A percentile compares a stretch with the other conserved stretches of the same genome.
Evolutionary conservation across 2,888 invertebrate genomes (phyloP).

Genomic region (Tridacna crocea): DNA sequence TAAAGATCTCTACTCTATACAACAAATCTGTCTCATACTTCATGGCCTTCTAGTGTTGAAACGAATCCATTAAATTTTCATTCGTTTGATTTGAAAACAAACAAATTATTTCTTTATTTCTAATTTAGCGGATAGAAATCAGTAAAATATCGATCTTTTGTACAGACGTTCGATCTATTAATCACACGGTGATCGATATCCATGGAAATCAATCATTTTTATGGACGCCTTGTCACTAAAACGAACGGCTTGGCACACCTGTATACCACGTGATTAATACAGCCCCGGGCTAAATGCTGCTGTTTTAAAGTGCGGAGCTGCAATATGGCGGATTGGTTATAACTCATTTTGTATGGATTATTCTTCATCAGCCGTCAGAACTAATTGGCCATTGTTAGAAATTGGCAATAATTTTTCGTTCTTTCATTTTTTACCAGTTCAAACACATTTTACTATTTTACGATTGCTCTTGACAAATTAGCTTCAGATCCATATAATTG

Average conservation of each 20-base stretch:
- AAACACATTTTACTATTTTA: constrained; percentile 11
- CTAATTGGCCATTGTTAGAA: constrained; percentile 19
- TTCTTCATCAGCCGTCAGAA: constrained; percentile 12
- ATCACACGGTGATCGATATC: constrained; percentile 29
- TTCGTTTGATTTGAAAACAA: neutral
- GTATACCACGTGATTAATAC: constrained; percentile 16
- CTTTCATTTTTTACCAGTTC: constrained; percentile 1
- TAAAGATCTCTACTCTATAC: too few relatives aligned
- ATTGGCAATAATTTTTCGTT: constrained; percentile 7
- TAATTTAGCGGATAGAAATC: constrained; percentile 9
- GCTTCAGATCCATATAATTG: neutral
- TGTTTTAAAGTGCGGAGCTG: constrained; percentile 16
- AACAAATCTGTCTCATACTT: too few relatives aligned
- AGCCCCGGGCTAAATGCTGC: constrained; percentile 7
- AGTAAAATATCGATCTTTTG: constrained; percentile 15
- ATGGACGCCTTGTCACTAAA: constrained; percentile 22
- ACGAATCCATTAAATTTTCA: too few relatives aligned
- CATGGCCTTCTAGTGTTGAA: too few relatives aligned
- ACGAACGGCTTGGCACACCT: constrained; percentile 17
- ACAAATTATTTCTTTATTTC: constrained; percentile 10
- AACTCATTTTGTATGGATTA: constrained; percentile 15
- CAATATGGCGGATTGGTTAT: constrained; percentile 11
- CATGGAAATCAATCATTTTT: constrained; percentile 27
- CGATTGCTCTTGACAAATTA: constrained; percentile 18
- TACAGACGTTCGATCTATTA: constrained; percentile 13